Evolutionary conservation across 2,888 invertebrate species (phyloP), one percentile per base, ranked within the genome.

Genomic region (Nyleta sp.): DNA sequence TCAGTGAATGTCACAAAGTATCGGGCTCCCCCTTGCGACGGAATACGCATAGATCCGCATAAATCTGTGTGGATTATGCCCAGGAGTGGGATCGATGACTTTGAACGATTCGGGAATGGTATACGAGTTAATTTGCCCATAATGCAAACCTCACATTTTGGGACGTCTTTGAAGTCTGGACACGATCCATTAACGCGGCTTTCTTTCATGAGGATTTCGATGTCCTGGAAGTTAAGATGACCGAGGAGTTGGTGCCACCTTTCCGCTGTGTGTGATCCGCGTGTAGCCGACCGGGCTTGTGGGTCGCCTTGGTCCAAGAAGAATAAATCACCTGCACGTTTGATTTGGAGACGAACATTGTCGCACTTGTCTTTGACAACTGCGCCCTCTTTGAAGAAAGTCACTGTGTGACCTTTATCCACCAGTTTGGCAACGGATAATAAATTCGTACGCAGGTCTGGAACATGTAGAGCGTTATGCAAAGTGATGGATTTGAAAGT

Each of bases 361-460:
- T 10, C 28, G 13, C 7, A 2, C 17, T 17, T 17, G 46, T 46
- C 5, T 18, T 15, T 22, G 11, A 80, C 59, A 1, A 44, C 20
- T 4, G 79, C 83, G 10, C 28, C 10, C 7, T 77, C 17, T 31
- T 60, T 71, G 3, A 17, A 20, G 31, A 82, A 83, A 22, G 42
- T 40, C 0, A 80, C 75, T 3, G 52, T 44, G 38, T 72, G 46
- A 1, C 44, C 70, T 6, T 59, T 57, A 48, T 80, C 76, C 7
- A 78, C 75, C 6, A 82, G 79, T 46, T 80, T 81, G 0, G 76
- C 76, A 1, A 83, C 67, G 2, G 79, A 82, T 15, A 81, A 40
- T 0, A 82, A 24, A 44, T 83, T 82, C 4, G 80, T 76, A 11
- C 81, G 50, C 0, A 80, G 38, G 50, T 82, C 70, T 0, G 80